These are phyloP conservation scores for Molossus molossus DNA, from an alignment of 2,797 vertebrate genomes.

Conservation along the genomic window DNA sequence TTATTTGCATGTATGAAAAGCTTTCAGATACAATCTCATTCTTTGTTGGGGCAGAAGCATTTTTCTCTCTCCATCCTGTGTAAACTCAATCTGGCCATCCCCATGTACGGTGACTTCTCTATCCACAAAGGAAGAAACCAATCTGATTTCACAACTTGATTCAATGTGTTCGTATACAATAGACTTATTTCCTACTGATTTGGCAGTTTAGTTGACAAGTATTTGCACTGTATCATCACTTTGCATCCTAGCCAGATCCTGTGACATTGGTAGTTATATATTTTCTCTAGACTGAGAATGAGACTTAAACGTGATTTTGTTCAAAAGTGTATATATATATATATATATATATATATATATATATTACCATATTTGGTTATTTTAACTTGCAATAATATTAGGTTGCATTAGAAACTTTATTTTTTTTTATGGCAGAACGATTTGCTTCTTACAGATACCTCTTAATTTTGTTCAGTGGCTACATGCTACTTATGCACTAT, in stretches of 20 bases:
- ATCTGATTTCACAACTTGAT: background rate
- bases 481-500: constrained; percentile 51
- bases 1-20: background rate
- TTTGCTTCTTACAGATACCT: constrained; percentile 24
- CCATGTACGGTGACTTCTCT: background rate
- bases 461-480: constrained; percentile 57
- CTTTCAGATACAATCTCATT: background rate
- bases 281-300: background rate
- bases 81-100: background rate
- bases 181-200: background rate
- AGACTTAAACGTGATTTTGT: background rate
- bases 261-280: background rate
- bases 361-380: background rate
- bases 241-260: background rate
- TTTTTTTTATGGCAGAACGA: background rate
- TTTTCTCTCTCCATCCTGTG: background rate
- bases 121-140: background rate
- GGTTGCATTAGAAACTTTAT: background rate
- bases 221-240: background rate
- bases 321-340: background rate
- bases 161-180: background rate
- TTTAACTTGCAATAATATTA: background rate
- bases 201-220: background rate
- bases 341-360: background rate
- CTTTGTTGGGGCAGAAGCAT: background rate